A percentile compares a stretch with the other conserved stretches of the same genome.
phyloP scores from a whole-genome alignment of 2,888 invertebrate genomes.

The Rhopalosiphum nymphaeae region DNA sequence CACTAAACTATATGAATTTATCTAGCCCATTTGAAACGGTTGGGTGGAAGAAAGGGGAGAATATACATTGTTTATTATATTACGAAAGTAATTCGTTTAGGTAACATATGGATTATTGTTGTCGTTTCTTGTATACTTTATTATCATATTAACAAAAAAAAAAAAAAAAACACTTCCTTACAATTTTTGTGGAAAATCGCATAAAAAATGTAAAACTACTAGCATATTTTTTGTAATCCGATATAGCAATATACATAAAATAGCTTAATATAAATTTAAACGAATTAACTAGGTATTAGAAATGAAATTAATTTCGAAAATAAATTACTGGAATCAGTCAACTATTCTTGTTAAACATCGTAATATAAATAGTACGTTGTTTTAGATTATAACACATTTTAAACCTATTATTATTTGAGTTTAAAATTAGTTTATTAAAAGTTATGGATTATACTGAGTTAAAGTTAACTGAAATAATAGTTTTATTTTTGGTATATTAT shows the following conservation, averaged over 20 bases:
- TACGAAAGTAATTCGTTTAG: not conserved
- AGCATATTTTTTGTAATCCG: not conserved
- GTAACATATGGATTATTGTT: not conserved
- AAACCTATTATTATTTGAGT: not conserved
- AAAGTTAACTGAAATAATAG: not conserved
- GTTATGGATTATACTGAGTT: not conserved
- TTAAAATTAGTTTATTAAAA: not conserved
- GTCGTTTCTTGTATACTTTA: not conserved
- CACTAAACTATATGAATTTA: slow-evolving; percentile 17
- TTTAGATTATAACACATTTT: not conserved
- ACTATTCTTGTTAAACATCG: not conserved
- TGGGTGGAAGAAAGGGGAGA: not conserved
- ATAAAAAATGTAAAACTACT: not conserved
- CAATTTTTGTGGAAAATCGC: not conserved
- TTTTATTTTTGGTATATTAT: not conserved
- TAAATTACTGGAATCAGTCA: not conserved
- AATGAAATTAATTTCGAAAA: not conserved
- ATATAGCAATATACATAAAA: not conserved
- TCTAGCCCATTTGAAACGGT: not conserved
- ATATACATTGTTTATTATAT: not conserved
- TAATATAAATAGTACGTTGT: not conserved
- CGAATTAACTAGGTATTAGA: not conserved
- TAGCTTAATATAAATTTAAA: not conserved
- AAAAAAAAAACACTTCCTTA: not conserved
- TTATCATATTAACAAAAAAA: not conserved